A percentile compares a stretch with the other conserved stretches of the same genome.
These are phyloP conservation scores for Halichoeres trimaculatus DNA, from an alignment of 2,113 vertebrate species.

Conservation along the genomic window DNA sequence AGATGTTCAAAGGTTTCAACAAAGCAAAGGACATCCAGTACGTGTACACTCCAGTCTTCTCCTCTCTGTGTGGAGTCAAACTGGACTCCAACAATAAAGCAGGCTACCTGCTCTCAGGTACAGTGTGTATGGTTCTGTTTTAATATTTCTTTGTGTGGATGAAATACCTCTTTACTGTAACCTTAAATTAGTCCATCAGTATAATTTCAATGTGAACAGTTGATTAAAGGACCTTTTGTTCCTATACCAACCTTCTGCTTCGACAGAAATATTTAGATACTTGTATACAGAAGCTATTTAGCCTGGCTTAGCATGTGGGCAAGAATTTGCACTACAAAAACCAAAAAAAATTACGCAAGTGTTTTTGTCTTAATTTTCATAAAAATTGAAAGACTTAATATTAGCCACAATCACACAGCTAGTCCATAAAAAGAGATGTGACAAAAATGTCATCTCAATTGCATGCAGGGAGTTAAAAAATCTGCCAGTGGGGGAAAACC, in stretches of 20 bases:
- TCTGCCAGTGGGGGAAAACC: too few relatives aligned
- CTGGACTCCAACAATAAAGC: constrained; percentile 91
- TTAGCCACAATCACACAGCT: too few relatives aligned
- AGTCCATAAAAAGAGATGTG: too few relatives aligned
- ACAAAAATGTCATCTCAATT: too few relatives aligned
- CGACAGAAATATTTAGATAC: too few relatives aligned
- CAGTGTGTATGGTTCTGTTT: constrained; percentile 1
- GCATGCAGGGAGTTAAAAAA: too few relatives aligned
- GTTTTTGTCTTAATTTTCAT: too few relatives aligned
- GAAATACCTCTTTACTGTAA: neutral
- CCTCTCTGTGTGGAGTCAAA: constrained; percentile 90
- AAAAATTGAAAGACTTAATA: too few relatives aligned
- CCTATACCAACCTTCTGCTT: too few relatives aligned
- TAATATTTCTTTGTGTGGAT: neutral
- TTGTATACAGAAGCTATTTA: neutral
- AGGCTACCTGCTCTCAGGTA: constrained; percentile 96
- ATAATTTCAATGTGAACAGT: neutral
- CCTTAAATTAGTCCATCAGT: neutral
- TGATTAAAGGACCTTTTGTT: too few relatives aligned
- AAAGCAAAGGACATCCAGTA: constrained; percentile 91
- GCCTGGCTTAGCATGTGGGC: neutral
- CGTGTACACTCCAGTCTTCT: constrained; percentile 90
- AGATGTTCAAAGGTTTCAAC: constrained; percentile 98
- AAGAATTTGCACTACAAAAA: neutral
- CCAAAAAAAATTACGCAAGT: too few relatives aligned